These are phyloP conservation scores for Sisyra nigra DNA, from an alignment of 2,888 invertebrate species.

Conservation along the genomic window DNA sequence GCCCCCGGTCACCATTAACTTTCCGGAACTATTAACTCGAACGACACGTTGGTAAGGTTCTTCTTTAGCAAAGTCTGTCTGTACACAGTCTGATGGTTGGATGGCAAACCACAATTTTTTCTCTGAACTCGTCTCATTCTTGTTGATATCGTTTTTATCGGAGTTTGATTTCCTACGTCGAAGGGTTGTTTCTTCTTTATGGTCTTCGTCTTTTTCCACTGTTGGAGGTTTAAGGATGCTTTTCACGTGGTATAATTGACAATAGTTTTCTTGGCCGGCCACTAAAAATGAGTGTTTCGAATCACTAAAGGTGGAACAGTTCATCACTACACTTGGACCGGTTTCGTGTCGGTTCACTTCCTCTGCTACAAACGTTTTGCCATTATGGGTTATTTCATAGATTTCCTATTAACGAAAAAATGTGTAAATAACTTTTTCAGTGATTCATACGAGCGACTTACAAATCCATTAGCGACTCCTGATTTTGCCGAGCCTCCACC, in stretches of 20 bases:
- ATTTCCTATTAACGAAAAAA: constrained; percentile 55
- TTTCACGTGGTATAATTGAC: constrained; percentile 63
- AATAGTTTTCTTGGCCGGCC: constrained; percentile 85
- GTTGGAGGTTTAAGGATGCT: constrained; percentile 25
- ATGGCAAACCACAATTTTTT: constrained; percentile 57
- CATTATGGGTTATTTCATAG: constrained; percentile 78
- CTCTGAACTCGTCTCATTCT: constrained; percentile 21
- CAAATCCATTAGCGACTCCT: constrained; percentile 94
- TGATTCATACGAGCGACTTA: constrained; percentile 34
- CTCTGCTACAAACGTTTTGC: constrained; percentile 65
- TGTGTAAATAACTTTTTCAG: background rate
- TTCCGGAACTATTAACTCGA: constrained; percentile 40
- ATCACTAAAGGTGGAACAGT: constrained; percentile 58
- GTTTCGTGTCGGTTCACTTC: constrained; percentile 83
- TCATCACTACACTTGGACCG: constrained; percentile 82
- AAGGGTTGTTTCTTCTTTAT: constrained; percentile 30
- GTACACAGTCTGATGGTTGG: constrained; percentile 61
- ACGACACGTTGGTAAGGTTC: constrained; percentile 83
- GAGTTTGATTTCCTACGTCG: constrained; percentile 14
- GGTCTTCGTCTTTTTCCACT: constrained; percentile 29
- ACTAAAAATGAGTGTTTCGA: constrained; percentile 64
- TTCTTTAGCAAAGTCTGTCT: constrained; percentile 62
- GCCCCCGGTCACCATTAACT: constrained; percentile 80
- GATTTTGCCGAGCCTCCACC: constrained; percentile 96
- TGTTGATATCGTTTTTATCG: constrained; percentile 3